These are phyloP conservation scores for Nephrocerus scutellatus DNA, from an alignment of 2,888 invertebrate genomes.

Conservation along the genomic window DNA sequence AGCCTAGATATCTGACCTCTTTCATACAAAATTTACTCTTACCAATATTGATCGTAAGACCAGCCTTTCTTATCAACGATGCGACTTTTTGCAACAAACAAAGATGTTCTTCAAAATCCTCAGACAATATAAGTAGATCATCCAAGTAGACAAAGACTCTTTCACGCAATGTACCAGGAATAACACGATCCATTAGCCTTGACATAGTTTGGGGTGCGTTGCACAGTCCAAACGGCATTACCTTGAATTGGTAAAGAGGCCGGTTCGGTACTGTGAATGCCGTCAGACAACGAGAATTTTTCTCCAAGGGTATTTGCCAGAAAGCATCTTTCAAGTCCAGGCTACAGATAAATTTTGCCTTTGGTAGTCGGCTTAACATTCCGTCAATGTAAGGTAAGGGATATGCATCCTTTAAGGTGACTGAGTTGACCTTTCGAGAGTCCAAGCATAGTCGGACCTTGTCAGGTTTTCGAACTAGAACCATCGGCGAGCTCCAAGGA, in stretches of 20 bases:
- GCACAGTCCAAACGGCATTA: slow-evolving; percentile 2
- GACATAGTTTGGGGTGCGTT: background rate
- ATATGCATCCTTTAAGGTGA: slow-evolving; percentile 24
- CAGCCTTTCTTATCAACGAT: background rate
- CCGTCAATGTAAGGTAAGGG: slow-evolving; percentile 19
- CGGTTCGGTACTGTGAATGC: slow-evolving; percentile 5
- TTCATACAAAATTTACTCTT: slow-evolving; percentile 4
- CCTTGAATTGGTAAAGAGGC: slow-evolving; percentile 7
- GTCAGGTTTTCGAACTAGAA: slow-evolving; percentile 27
- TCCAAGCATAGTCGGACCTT: slow-evolving; percentile 30
- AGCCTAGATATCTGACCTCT: slow-evolving; percentile 4
- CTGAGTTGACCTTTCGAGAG: slow-evolving; percentile 30
- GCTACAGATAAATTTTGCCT: slow-evolving; percentile 15
- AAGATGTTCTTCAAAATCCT: slow-evolving; percentile 1
- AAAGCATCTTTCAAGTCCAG: slow-evolving; percentile 17
- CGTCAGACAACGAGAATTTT: slow-evolving; percentile 11
- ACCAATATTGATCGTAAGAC: background rate
- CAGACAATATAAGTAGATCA: slow-evolving; percentile 1
- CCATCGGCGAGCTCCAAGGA: slow-evolving; percentile 31
- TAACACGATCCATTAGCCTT: background rate
- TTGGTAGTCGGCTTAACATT: slow-evolving; percentile 11
- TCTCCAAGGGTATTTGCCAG: slow-evolving; percentile 4
- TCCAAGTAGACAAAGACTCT: slow-evolving; percentile 5
- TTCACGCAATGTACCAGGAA: no score
- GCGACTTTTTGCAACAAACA: background rate